Conservation (phyloP, 2,888 invertebrate genomes). For the Spatulosminthurus flaviceps region DNA sequence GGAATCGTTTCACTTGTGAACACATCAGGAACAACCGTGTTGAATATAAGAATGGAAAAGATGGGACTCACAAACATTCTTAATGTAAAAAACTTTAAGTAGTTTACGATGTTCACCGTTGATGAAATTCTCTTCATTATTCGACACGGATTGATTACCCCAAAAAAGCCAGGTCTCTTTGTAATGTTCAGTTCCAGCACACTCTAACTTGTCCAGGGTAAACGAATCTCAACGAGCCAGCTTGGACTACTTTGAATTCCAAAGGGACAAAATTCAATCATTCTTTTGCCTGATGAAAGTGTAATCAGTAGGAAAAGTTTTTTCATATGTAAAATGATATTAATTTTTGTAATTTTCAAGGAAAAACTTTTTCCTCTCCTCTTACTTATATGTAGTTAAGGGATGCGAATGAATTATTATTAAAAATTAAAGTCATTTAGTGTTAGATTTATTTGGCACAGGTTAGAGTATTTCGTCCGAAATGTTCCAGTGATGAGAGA, state of each 20-base stretch:
- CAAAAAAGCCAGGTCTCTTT: too few relatives aligned
- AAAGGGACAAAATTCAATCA: background rate
- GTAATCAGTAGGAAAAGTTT: background rate
- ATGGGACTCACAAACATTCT: background rate
- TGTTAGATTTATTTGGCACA: too few relatives aligned
- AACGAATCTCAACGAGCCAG: background rate
- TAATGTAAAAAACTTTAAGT: constrained; percentile 7
- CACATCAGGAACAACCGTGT: background rate
- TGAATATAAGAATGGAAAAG: background rate
- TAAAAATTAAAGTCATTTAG: too few relatives aligned
- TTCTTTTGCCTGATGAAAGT: background rate
- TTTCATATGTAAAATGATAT: constrained; percentile 4
- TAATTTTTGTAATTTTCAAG: background rate
- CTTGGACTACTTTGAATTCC: too few relatives aligned
- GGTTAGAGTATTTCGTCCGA: background rate
- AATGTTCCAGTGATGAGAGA: background rate
- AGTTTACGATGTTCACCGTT: background rate
- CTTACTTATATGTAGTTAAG: too few relatives aligned
- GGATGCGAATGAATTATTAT: too few relatives aligned
- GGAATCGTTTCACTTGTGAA: background rate
- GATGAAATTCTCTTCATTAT: background rate
- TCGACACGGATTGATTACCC: background rate
- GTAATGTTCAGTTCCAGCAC: background rate
- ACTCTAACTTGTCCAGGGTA: background rate
- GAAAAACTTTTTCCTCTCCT: too few relatives aligned